Evolutionary conservation across 2,888 invertebrate genomes (phyloP).

Genomic region (Nemurella pictetii): DNA sequence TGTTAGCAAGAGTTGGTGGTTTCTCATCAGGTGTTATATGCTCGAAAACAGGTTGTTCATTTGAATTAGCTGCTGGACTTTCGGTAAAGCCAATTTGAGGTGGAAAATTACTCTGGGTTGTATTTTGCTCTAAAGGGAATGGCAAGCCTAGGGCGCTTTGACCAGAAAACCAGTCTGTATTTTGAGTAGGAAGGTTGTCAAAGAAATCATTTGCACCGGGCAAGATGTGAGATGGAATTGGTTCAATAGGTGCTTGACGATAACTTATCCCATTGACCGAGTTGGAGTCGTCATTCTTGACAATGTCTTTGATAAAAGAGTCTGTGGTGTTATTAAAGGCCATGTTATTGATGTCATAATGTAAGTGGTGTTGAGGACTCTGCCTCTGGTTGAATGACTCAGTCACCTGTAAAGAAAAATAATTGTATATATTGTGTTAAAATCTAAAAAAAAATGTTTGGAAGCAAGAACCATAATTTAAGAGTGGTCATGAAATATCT

Average conservation of each 20-base stretch:
- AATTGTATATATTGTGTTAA: neutral
- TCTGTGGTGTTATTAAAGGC: neutral
- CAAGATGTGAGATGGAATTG: neutral
- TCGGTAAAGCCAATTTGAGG: neutral
- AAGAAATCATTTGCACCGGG: conserved; percentile 34
- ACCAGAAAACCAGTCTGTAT: neutral
- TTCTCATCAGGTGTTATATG: neutral
- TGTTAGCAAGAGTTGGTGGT: too few species aligned
- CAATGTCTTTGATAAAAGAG: neutral
- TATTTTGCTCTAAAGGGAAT: neutral
- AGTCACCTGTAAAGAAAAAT: neutral
- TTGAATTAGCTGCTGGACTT: neutral
- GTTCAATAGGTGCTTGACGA: neutral
- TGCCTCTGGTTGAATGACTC: neutral
- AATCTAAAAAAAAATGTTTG: too few species aligned
- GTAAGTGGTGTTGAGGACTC: neutral
- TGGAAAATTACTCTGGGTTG: neutral
- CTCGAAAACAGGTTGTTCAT: neutral
- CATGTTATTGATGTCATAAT: neutral
- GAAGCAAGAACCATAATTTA: neutral
- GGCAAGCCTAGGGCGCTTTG: neutral
- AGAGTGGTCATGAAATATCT: neutral
- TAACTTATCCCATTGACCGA: neutral
- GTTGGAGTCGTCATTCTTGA: neutral
- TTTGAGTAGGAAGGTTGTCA: conserved; percentile 26